Conservation (phyloP, 2,888 invertebrate genomes). For the Hydropsyche betteni region DNA sequence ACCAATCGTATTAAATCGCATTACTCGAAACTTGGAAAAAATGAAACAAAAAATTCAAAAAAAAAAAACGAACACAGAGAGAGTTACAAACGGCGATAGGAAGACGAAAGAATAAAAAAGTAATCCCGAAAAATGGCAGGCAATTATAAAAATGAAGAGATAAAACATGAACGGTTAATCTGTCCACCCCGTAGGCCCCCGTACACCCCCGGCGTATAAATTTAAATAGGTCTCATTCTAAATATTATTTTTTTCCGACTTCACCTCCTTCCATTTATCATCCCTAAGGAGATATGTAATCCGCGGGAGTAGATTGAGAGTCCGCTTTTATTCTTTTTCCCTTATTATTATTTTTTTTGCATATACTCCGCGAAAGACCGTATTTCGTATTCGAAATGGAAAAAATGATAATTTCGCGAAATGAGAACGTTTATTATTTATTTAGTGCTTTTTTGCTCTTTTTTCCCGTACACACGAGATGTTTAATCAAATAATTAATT, state of each 20-base stretch:
- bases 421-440: too few relatives aligned
- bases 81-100: background rate
- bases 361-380: too few relatives aligned
- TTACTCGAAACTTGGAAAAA: too few relatives aligned
- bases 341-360: background rate
- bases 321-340: conserved; percentile 36
- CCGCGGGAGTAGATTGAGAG: conserved; percentile 45
- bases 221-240: conserved; percentile 50
- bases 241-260: conserved; percentile 49
- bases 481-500: too few relatives aligned
- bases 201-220: conserved; percentile 38
- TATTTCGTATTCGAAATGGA: too few relatives aligned
- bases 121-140: conserved; percentile 52
- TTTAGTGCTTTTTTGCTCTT: too few relatives aligned
- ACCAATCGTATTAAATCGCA: too few relatives aligned
- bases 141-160: conserved; percentile 52
- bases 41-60: too few relatives aligned
- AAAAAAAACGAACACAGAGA: too few relatives aligned
- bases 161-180: conserved; percentile 51
- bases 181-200: conserved; percentile 39
- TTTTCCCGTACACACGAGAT: too few relatives aligned
- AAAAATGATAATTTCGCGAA: too few relatives aligned
- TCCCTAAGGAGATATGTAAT: conserved; percentile 51
- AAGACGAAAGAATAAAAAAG: conserved; percentile 42
- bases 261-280: conserved; percentile 51